Evolutionary conservation across 2,113 vertebrate species (phyloP).

Genomic region (Sarotherodon lohbergeri): DNA sequence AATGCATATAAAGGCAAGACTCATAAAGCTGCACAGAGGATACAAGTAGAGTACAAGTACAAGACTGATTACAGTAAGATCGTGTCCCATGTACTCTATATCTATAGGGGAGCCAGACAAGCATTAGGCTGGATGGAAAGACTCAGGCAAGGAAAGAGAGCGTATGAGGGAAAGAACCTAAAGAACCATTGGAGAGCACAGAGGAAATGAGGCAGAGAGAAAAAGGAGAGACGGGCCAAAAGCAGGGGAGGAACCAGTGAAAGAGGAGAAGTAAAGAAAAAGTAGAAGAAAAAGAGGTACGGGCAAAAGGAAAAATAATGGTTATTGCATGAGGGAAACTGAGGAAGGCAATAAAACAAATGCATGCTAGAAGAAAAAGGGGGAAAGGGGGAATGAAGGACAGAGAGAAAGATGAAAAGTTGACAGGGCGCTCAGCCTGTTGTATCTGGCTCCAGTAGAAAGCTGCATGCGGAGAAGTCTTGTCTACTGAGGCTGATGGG

Average conservation of each 20-base stretch:
- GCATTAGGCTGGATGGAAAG: conserved; percentile 18
- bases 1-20: not conserved
- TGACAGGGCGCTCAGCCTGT: conserved; percentile 47
- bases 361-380: conserved; percentile 26
- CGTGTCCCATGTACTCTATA: not conserved
- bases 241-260: conserved; percentile 57
- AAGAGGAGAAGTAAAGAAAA: conserved; percentile 46
- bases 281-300: conserved; percentile 33
- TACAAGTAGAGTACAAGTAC: not conserved
- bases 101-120: not conserved
- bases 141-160: conserved; percentile 21
- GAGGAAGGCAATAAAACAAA: conserved; percentile 61
- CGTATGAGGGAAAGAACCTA: conserved; percentile 68
- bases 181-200: conserved; percentile 63
- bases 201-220: conserved; percentile 71
- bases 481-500: conserved; percentile 59
- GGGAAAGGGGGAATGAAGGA: conserved; percentile 8
- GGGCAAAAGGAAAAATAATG: conserved; percentile 29
- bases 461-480: conserved; percentile 45
- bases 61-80: not conserved
- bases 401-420: conserved; percentile 41
- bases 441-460: conserved; percentile 62
- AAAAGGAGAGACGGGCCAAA: conserved; percentile 58
- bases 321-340: conserved; percentile 52
- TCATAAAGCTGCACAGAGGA: not conserved